phyloP scores from a whole-genome alignment of 2,797 vertebrate species.

The Eospalax fontanierii region DNA sequence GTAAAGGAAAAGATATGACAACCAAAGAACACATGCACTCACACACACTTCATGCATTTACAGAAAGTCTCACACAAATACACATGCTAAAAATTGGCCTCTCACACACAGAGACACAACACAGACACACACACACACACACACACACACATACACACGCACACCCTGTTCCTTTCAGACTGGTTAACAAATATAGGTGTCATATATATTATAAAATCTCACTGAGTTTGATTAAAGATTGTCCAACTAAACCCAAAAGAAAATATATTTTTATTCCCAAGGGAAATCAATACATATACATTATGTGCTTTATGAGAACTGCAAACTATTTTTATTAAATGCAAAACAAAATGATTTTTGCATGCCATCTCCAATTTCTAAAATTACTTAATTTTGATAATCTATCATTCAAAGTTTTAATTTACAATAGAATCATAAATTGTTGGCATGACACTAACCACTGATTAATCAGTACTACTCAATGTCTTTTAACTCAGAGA shows the following conservation, averaged over 20 bases:
- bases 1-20: conserved; percentile 26
- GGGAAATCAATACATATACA: not conserved
- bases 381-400: not conserved
- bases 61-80: not conserved
- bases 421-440: conserved; percentile 58
- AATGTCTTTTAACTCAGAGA: not conserved
- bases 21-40: not conserved
- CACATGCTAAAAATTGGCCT: not conserved
- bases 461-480: conserved; percentile 3
- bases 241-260: conserved; percentile 55
- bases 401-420: conserved; percentile 54
- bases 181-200: not conserved
- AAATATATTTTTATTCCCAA: conserved; percentile 21
- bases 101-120: not conserved
- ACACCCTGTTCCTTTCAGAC: not conserved
- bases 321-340: conserved; percentile 43
- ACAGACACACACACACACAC: not conserved
- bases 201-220: conserved; percentile 3
- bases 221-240: conserved; percentile 29
- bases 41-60: not conserved
- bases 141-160: not conserved
- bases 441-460: conserved; percentile 9
- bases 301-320: not conserved
- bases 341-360: conserved; percentile 22
- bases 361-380: conserved; percentile 50